Conservation (phyloP, 2,888 invertebrate genomes). For the Scaptodrosophila latifasciaeformis region DNA sequence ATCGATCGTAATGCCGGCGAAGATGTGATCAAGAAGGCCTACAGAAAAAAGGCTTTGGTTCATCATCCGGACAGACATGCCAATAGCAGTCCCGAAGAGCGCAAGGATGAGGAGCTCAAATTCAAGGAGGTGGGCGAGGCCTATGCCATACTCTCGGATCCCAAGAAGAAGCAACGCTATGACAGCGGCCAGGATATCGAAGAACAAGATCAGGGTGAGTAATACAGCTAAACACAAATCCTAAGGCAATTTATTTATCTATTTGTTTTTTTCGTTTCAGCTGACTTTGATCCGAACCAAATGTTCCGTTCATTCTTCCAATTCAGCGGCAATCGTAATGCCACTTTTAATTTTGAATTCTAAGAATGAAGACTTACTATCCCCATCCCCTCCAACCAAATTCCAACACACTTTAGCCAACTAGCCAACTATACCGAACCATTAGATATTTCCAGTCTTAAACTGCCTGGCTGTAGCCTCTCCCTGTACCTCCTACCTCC, state of each 20-base stretch:
- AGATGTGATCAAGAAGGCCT: slow-evolving; percentile 96
- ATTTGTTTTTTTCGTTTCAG: slow-evolving; percentile 71
- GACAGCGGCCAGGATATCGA: slow-evolving; percentile 94
- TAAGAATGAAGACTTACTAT: slow-evolving; percentile 50
- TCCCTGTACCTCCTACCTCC: too few relatives aligned
- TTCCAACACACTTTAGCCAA: background rate
- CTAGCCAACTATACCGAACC: too few relatives aligned
- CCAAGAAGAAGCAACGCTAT: slow-evolving; percentile 91
- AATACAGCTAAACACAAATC: background rate
- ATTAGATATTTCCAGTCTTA: too few relatives aligned
- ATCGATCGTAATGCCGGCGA: slow-evolving; percentile 87
- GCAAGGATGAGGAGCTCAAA: slow-evolving; percentile 92
- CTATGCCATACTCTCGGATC: slow-evolving; percentile 92
- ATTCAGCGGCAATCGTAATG: slow-evolving; percentile 79
- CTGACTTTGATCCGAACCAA: slow-evolving; percentile 87
- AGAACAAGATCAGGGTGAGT: slow-evolving; percentile 76
- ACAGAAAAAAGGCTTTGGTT: slow-evolving; percentile 83
- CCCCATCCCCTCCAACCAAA: slow-evolving; percentile 11
- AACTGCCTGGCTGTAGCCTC: too few relatives aligned
- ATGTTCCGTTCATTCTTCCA: slow-evolving; percentile 90
- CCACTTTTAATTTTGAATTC: slow-evolving; percentile 70
- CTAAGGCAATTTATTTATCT: too few relatives aligned
- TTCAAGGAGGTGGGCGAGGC: slow-evolving; percentile 99
- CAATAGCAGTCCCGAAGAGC: slow-evolving; percentile 87
- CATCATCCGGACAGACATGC: slow-evolving; percentile 97